Conservation (phyloP, 2,797 vertebrate species). For the Astyanax mexicanus region DNA sequence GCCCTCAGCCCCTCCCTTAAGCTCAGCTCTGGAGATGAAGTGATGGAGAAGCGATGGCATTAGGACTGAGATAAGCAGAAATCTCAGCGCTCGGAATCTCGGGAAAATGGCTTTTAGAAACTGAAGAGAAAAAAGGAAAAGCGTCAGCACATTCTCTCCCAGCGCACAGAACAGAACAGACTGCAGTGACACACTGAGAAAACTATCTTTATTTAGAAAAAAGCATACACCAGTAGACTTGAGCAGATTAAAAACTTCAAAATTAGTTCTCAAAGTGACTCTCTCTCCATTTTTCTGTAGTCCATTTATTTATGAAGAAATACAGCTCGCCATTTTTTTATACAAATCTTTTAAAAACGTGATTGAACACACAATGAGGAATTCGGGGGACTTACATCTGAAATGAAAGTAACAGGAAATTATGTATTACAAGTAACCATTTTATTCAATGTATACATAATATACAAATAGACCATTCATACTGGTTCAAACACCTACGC, state of each 20-base stretch:
- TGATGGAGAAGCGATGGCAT: not conserved
- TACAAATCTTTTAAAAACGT: conserved; percentile 92
- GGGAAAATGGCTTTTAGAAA: not conserved
- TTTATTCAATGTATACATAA: conserved; percentile 91
- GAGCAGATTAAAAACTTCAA: conserved; percentile 97
- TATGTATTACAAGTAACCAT: conserved; percentile 79
- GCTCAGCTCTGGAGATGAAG: conserved; percentile 5
- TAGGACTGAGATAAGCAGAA: conserved; percentile 17
- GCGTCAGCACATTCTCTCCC: not conserved
- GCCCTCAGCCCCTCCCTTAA: not conserved
- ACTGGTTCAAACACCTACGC: conserved; percentile 83
- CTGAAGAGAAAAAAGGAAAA: not conserved
- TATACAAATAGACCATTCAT: conserved; percentile 95
- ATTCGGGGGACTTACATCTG: conserved; percentile 74
- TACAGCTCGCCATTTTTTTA: conserved; percentile 68
- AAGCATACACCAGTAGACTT: conserved; percentile 97
- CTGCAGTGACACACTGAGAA: conserved; percentile 86
- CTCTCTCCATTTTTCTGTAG: conserved; percentile 82
- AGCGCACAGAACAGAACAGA: conserved; percentile 62
- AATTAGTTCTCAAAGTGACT: conserved; percentile 90
- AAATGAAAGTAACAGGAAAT: conserved; percentile 77
- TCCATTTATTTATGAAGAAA: conserved; percentile 84
- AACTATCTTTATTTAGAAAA: conserved; percentile 99
- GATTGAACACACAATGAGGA: conserved; percentile 79
- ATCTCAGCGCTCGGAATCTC: not conserved